Base-by-base conservation (phyloP, 2,797 vertebrate species). In the Myoxocephalus aenaeus region DNA sequence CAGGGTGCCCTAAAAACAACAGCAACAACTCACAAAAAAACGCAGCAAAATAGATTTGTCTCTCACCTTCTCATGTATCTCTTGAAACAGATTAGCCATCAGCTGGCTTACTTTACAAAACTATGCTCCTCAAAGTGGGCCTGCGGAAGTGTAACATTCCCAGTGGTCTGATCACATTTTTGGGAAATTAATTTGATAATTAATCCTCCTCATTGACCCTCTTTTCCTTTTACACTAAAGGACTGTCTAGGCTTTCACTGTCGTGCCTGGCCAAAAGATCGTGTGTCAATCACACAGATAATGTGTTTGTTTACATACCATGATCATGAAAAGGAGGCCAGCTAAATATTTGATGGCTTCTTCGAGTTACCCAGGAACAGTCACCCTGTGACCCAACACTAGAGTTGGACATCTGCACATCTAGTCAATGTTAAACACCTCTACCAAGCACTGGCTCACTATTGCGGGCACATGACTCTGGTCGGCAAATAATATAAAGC, bases 301-400 rank as follows among this genome's bases (percentile, higher is more conserved):
- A 92, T 86, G 92, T 86, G 89, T 91, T 92, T 93, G 95, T 91
- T 94, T 94, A 94, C 92, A 93, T 91, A 69, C 91, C 75, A 38
- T 88, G 91, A 86, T 92, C 90, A 88, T 90, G 86, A 94, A 94
- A 92, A 93, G 87, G 87, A 92, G 88, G 85, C 83, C 86, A 73
- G 77, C 70, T 94, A 90, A 94, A 95, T 95, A 93, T 91, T 93
- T 95, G 50, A 95, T 94, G 85, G 73, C 89, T 82, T 94, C 92
- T 93, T 95, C 92, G 66, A 88, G 92, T 96, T 96, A 94, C 95
- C 81, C 73, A 86, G 88, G 82, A 89, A 87, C 92, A 84, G 70
- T 89, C 85, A 84, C 85, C 89, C 88, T 87, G 86, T 92, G 93
- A 93, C 89, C 92, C 87, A 86, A 87, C 83, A 80, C 87, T 87